These are phyloP conservation scores for Cosmia pyralina DNA, from an alignment of 2,888 invertebrate genomes.

Conservation along the genomic window DNA sequence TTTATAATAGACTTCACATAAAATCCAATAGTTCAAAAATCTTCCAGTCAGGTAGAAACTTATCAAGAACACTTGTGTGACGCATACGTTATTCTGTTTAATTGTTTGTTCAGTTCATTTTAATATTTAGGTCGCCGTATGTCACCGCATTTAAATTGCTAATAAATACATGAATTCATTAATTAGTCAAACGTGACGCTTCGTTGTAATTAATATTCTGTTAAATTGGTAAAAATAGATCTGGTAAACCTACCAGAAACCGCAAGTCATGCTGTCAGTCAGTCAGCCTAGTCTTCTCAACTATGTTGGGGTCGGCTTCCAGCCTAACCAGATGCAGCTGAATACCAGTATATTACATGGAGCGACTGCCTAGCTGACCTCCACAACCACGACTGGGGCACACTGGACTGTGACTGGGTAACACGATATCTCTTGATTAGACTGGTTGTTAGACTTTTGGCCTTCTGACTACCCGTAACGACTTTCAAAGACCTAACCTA, in stretches of 20 bases:
- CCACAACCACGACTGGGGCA: no score
- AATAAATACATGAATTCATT: conserved; percentile 50
- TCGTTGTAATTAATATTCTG: conserved; percentile 18
- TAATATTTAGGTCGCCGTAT: conserved; percentile 47
- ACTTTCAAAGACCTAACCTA: not conserved
- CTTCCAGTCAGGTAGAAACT: not conserved
- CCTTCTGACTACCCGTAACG: not conserved
- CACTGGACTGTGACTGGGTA: not conserved
- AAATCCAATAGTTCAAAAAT: not conserved
- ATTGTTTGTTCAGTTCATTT: conserved; percentile 39
- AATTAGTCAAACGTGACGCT: conserved; percentile 18
- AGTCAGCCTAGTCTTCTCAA: not conserved
- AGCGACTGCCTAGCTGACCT: not conserved
- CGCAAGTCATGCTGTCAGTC: not conserved
- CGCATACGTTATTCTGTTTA: conserved; percentile 24
- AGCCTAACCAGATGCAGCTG: not conserved
- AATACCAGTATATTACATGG: not conserved
- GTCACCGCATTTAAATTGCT: conserved; percentile 47
- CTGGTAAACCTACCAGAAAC: not conserved
- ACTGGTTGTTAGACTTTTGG: not conserved
- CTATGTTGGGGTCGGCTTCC: not conserved
- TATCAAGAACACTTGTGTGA: not conserved
- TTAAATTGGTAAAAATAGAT: not conserved
- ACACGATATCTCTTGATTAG: not conserved
- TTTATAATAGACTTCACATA: not conserved